Evolutionary conservation across 2,888 invertebrate species (phyloP).

Genomic region (Acholoe squamosa): DNA sequence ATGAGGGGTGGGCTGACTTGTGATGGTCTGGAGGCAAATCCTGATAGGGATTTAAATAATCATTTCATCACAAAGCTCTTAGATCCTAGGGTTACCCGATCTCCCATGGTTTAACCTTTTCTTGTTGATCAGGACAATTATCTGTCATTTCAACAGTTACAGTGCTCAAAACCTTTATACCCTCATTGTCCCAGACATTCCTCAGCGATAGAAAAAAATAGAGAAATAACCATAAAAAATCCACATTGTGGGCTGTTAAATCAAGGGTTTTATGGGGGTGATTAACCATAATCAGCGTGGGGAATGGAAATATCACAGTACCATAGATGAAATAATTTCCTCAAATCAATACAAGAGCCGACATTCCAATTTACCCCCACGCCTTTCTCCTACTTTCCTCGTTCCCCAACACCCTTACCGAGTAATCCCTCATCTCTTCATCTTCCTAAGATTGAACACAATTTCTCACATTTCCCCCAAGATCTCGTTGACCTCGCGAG

Average conservation of each 20-base stretch:
- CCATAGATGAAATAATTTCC: conserved; percentile 18
- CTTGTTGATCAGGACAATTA: background rate
- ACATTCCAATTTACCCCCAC: background rate
- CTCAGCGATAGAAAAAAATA: background rate
- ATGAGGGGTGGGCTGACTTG: conserved; percentile 1
- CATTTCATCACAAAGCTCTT: conserved; percentile 5
- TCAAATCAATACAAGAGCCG: background rate
- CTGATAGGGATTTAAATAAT: conserved; percentile 26
- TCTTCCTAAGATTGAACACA: background rate
- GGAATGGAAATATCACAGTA: conserved; percentile 15
- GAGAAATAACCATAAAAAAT: background rate
- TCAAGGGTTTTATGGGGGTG: background rate
- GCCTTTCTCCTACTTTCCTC: background rate
- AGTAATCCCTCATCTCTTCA: conserved; percentile 28
- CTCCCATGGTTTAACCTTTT: background rate
- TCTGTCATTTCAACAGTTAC: conserved; percentile 7
- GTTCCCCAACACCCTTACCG: conserved; percentile 11
- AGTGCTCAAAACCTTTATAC: background rate
- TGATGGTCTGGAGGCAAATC: background rate
- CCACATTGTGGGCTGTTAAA: background rate
- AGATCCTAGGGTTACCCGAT: background rate
- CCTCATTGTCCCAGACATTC: background rate
- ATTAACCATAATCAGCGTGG: background rate
- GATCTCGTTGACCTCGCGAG: conserved; percentile 48
- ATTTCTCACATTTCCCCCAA: conserved; percentile 42